These are phyloP conservation scores for Eudorcas thomsonii DNA, from an alignment of 2,113 vertebrate genomes.

Conservation along the genomic window DNA sequence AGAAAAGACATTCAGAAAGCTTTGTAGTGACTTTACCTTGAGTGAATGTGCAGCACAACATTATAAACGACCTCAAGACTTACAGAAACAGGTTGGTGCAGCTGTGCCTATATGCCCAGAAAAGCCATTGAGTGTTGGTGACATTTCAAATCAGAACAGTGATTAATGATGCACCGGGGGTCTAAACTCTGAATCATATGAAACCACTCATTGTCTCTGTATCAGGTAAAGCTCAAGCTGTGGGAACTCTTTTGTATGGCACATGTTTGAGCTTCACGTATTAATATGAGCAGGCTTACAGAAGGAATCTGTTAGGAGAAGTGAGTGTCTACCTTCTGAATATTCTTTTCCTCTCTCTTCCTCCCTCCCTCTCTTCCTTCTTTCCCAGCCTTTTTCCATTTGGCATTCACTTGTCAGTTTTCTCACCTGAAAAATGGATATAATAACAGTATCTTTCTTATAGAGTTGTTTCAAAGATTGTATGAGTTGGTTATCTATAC, in stretches of 20 bases:
- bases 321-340: not conserved
- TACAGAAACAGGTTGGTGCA: not conserved
- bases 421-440: not conserved
- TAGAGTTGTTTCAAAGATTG: not conserved
- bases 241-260: not conserved
- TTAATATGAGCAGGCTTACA: not conserved
- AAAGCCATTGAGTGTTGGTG: slow-evolving; percentile 19
- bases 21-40: not conserved
- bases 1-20: not conserved
- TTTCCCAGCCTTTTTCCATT: not conserved
- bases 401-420: not conserved
- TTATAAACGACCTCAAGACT: not conserved
- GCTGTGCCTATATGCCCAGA: not conserved
- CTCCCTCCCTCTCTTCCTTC: not conserved
- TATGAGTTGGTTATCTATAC: not conserved
- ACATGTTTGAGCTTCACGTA: not conserved
- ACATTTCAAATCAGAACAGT: slow-evolving; percentile 24
- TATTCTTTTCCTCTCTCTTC: not conserved
- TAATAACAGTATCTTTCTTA: not conserved
- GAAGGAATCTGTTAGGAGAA: not conserved
- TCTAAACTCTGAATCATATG: not conserved
- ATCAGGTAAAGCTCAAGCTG: not conserved
- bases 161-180: slow-evolving; percentile 8
- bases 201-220: not conserved
- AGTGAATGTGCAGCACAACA: not conserved